phyloP scores from a whole-genome alignment of 2,888 invertebrate species.

The Apotomis capreana region DNA sequence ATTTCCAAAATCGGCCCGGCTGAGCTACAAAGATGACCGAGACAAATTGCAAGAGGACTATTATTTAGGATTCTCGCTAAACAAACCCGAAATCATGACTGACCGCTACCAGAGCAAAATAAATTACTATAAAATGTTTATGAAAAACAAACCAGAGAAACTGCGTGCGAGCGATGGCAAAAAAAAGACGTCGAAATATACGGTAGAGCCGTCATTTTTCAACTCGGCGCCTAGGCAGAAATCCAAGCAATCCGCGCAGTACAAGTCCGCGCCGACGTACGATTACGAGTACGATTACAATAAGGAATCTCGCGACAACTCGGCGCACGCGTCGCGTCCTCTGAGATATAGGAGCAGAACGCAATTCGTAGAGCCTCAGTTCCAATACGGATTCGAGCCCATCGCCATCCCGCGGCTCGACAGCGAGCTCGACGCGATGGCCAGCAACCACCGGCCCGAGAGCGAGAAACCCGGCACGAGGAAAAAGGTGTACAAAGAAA shows the following conservation, averaged over 20 bases:
- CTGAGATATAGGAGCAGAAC: constrained; percentile 64
- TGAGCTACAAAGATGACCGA: constrained; percentile 66
- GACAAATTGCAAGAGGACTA: constrained; percentile 72
- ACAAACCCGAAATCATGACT: constrained; percentile 66
- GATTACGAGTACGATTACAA: constrained; percentile 68
- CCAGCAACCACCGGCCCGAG: constrained; percentile 70
- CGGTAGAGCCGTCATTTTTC: constrained; percentile 55
- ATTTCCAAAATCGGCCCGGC: constrained; percentile 65
- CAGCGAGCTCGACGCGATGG: constrained; percentile 74
- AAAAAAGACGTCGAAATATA: constrained; percentile 60
- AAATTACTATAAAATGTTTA: constrained; percentile 70
- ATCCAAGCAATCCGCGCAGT: constrained; percentile 61
- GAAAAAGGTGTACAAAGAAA: constrained; percentile 77
- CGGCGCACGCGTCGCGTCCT: constrained; percentile 66
- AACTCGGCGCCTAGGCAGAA: constrained; percentile 56
- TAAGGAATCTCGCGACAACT: constrained; percentile 63
- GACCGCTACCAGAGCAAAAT: constrained; percentile 67
- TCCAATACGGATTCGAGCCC: constrained; percentile 79
- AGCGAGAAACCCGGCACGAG: constrained; percentile 71
- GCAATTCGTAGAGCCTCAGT: constrained; percentile 76
- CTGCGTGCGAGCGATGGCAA: constrained; percentile 52
- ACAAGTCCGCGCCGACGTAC: constrained; percentile 62
- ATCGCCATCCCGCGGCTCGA: constrained; percentile 68
- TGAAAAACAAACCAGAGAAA: constrained; percentile 66
- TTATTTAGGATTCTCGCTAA: constrained; percentile 67